Evolutionary conservation across 2,888 invertebrate species (phyloP), one percentile per base, ranked within the genome.

Genomic region (Idaea biselata): DNA sequence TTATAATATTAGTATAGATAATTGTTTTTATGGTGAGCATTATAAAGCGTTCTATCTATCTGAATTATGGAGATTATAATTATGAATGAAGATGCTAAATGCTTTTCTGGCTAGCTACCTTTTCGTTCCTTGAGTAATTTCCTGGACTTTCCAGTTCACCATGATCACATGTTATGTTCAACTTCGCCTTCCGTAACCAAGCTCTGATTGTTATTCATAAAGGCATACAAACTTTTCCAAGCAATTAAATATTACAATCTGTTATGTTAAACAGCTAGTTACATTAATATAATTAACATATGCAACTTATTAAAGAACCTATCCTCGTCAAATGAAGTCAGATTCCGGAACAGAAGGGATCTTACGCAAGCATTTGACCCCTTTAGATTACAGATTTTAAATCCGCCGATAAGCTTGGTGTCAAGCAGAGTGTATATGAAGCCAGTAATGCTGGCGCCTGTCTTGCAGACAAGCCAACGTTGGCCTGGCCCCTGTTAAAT

Each of bases 321-420:
- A 44, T 44, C 44, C 44, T 44, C 44, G 44, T 44, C 44, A 44
- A 44, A 44, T 44, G 44, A 44, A 44, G 44, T 44, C 44, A 44
- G 44, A 44, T 44, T 14, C 44, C 44, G 44, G 44, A 44, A 44
- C 44, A 14, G 44, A 44, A 44, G 44, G 44, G 11, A 44, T 14
- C 6, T 44, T 5, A 44, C 44, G 44, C 44, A 44, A 44, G 7
- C 44, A 14, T 44, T 44, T 3, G 11, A 44, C 1, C 0, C 11
- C 44, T 44, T 44, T 8, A 44, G 44, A 44, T 14, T 44, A 44
- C 14, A 44, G 33, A 44, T 4, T 14, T 44, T 44, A 14, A 11
- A 7, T 32, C 2, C 2, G 44, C 11, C 8, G 44, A 7, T 14
- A 1, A 3, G 3, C 8, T 44, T 7, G 44, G 14, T 8, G 3